Conservation (phyloP, 2,888 invertebrate species). For the Anorthoa munda region DNA sequence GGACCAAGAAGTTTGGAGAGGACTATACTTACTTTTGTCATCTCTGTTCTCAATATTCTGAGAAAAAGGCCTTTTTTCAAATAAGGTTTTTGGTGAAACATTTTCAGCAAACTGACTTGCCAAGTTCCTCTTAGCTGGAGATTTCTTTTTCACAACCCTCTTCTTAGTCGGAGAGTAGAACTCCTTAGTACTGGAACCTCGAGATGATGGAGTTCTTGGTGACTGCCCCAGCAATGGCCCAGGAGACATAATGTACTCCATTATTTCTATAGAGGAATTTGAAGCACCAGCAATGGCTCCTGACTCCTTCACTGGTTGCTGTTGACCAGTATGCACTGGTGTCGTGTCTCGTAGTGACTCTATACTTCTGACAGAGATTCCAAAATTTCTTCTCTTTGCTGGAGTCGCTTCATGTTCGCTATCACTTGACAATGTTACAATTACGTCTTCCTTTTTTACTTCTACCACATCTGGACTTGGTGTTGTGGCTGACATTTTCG, state of each 20-base stretch:
- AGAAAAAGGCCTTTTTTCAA: slow-evolving; percentile 54
- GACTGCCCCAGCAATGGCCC: slow-evolving; percentile 14
- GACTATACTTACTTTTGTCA: slow-evolving; percentile 87
- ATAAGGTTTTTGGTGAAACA: slow-evolving; percentile 43
- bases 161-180: slow-evolving; percentile 84
- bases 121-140: slow-evolving; percentile 77
- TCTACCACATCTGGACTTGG: slow-evolving; percentile 26
- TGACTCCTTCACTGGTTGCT: neutral
- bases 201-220: slow-evolving; percentile 57
- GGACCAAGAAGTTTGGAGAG: too few relatives aligned
- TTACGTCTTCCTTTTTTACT: slow-evolving; percentile 45
- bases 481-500: slow-evolving; percentile 37
- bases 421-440: slow-evolving; percentile 77
- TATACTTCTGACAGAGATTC: slow-evolving; percentile 32
- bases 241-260: slow-evolving; percentile 58
- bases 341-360: slow-evolving; percentile 17
- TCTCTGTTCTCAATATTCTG: slow-evolving; percentile 73
- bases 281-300: slow-evolving; percentile 7
- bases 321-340: slow-evolving; percentile 6
- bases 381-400: slow-evolving; percentile 19
- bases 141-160: slow-evolving; percentile 69
- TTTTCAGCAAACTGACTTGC: slow-evolving; percentile 55
- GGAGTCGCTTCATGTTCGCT: slow-evolving; percentile 69
- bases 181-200: slow-evolving; percentile 70
- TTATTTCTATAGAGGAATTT: slow-evolving; percentile 40